phyloP scores from a whole-genome alignment of 1,140 invertebrate genomes.

The Heliothis subflexa region DNA sequence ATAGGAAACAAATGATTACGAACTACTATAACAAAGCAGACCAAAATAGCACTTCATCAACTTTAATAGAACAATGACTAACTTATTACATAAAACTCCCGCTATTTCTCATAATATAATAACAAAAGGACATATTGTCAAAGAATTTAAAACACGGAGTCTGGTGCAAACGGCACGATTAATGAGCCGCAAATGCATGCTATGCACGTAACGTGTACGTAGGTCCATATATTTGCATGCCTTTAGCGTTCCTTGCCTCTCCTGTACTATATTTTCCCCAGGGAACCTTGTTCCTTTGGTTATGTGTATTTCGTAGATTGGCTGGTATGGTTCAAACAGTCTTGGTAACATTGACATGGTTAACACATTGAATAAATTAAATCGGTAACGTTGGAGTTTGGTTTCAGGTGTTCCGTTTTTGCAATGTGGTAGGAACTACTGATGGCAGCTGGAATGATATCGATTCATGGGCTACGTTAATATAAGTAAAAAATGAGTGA shows the following conservation, averaged over 20 bases:
- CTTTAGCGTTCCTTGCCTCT: slow-evolving; percentile 11
- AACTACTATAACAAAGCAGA: no score
- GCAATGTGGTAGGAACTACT: not conserved
- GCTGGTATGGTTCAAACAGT: not conserved
- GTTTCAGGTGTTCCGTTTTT: not conserved
- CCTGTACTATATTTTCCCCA: slow-evolving; percentile 19
- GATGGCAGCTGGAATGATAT: no score
- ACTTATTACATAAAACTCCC: no score
- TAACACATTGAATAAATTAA: not conserved
- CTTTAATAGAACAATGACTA: no score
- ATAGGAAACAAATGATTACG: no score
- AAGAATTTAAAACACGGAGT: not conserved
- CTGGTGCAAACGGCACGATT: slow-evolving; percentile 6
- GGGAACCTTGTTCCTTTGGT: slow-evolving; percentile 7
- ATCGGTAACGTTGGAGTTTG: not conserved
- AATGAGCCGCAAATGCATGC: slow-evolving; percentile 35
- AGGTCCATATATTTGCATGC: slow-evolving; percentile 35
- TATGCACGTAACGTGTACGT: slow-evolving; percentile 15
- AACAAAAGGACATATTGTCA: not conserved
- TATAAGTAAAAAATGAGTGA: no score
- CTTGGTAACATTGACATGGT: slow-evolving; percentile 8
- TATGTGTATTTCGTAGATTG: slow-evolving; percentile 24
- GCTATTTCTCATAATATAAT: no score
- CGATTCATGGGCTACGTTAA: no score
- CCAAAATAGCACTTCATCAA: no score